A percentile compares a stretch with the other conserved stretches of the same genome.
phyloP scores from a whole-genome alignment of 2,888 invertebrate species.

The Scrobipalpa costella region DNA sequence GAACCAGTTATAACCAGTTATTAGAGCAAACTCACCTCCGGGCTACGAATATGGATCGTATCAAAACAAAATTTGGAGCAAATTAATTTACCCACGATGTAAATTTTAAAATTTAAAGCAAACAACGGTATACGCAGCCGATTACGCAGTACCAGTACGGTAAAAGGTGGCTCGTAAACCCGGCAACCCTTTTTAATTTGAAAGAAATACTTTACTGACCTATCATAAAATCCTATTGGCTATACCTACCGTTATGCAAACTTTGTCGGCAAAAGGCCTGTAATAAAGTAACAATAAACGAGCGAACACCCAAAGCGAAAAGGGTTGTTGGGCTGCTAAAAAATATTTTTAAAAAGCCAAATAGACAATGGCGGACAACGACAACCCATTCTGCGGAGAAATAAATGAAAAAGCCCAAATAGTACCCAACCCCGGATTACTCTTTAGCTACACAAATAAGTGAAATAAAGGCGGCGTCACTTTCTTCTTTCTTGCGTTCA shows the following conservation, averaged over 20 bases:
- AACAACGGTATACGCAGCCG: conserved; percentile 17
- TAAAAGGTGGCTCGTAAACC: conserved; percentile 26
- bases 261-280: conserved; percentile 58
- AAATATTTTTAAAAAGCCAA: conserved; percentile 55
- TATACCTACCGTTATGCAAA: conserved; percentile 53
- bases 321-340: conserved; percentile 55
- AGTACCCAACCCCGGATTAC: conserved; percentile 51
- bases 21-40: conserved; percentile 60
- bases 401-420: conserved; percentile 59
- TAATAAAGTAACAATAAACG: conserved; percentile 67
- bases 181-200: conserved; percentile 39
- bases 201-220: conserved; percentile 45
- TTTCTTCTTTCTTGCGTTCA: conserved; percentile 52
- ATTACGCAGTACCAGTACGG: too few species aligned
- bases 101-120: conserved; percentile 22
- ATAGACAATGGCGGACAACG: conserved; percentile 57
- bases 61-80: conserved; percentile 47
- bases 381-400: conserved; percentile 55
- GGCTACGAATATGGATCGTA: conserved; percentile 41
- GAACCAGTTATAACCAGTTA: conserved; percentile 70
- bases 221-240: conserved; percentile 50
- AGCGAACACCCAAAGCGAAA: conserved; percentile 63
- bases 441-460: conserved; percentile 53
- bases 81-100: conserved; percentile 38
- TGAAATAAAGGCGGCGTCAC: conserved; percentile 52